Evolutionary conservation across 23 tunicate species (phyloP).

Genomic region (Clavelina lepadiformis): DNA sequence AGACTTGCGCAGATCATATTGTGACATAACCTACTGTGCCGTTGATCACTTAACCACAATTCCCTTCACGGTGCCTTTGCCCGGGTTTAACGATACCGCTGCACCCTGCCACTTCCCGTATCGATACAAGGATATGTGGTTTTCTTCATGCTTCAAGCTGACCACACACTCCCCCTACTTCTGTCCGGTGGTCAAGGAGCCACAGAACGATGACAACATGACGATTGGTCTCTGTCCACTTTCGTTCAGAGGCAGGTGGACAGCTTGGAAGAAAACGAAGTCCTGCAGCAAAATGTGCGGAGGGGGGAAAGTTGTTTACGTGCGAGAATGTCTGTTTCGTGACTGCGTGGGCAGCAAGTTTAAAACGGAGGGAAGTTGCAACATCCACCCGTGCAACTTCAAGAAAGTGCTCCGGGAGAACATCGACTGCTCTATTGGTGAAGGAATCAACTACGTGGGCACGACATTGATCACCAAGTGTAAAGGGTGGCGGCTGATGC

Average conservation of each 20-base stretch:
- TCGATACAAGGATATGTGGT: slow-evolving; percentile 5
- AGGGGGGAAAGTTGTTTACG: slow-evolving; percentile 22
- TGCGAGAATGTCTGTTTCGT: slow-evolving; percentile 63
- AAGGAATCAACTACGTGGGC: slow-evolving; percentile 51
- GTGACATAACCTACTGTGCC: slow-evolving; percentile 38
- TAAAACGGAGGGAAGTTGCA: slow-evolving; percentile 43
- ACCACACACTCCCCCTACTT: neutral
- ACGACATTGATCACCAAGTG: slow-evolving; percentile 25
- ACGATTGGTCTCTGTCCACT: slow-evolving; percentile 44
- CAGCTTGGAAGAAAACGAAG: slow-evolving; percentile 24
- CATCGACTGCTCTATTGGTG: slow-evolving; percentile 58
- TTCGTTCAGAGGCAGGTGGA: slow-evolving; percentile 49
- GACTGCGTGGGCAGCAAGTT: slow-evolving; percentile 45
- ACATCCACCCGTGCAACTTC: slow-evolving; percentile 33
- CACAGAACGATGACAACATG: neutral
- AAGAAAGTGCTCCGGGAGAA: slow-evolving; percentile 15
- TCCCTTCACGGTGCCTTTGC: slow-evolving; percentile 57
- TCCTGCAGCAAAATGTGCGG: slow-evolving; percentile 54
- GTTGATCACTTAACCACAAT: slow-evolving; percentile 16
- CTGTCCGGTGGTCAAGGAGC: neutral
- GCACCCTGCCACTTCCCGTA: slow-evolving; percentile 44
- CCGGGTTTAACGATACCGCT: slow-evolving; percentile 3
- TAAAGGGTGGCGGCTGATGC: slow-evolving; percentile 17
- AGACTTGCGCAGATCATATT: slow-evolving; percentile 3
- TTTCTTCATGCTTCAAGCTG: slow-evolving; percentile 15